These are phyloP conservation scores for Drosophila suboccidentalis DNA, from an alignment of 2,888 invertebrate genomes.

Conservation along the genomic window DNA sequence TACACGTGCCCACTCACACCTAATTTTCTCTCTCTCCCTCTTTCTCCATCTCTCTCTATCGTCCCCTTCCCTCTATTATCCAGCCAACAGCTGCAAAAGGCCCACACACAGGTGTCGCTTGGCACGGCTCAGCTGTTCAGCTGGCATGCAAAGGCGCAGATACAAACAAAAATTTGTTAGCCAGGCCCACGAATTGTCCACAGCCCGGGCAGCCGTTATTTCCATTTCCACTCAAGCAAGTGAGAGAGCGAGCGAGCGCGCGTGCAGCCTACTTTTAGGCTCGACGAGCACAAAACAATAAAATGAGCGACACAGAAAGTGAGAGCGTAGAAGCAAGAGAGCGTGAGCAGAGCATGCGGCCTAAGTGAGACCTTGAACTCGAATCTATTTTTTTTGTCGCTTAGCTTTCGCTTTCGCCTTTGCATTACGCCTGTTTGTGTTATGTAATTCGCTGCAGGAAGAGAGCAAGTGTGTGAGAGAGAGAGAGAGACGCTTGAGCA, in stretches of 20 bases:
- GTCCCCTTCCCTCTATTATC: neutral
- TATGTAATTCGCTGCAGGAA: constrained; percentile 63
- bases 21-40: too few species aligned
- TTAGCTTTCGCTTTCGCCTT: constrained; percentile 23
- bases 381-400: constrained; percentile 47
- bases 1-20: constrained; percentile 64
- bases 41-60: too few species aligned
- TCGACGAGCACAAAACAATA: constrained; percentile 20
- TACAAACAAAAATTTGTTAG: constrained; percentile 70
- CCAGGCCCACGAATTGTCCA: constrained; percentile 55
- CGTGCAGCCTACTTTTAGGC: constrained; percentile 76
- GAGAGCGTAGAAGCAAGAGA: neutral
- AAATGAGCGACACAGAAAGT: neutral
- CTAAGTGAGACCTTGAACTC: constrained; percentile 84
- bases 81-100: constrained; percentile 31
- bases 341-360: constrained; percentile 83
- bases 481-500: constrained; percentile 18
- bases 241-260: constrained; percentile 12
- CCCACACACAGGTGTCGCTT: constrained; percentile 35
- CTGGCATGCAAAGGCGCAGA: constrained; percentile 38
- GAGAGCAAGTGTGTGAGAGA: constrained; percentile 13
- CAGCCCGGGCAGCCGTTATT: constrained; percentile 41
- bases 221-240: constrained; percentile 37
- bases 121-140: constrained; percentile 67
- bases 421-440: constrained; percentile 36